These are phyloP conservation scores for Pogonognathellus flavescens DNA, from an alignment of 1,140 invertebrate genomes.

Conservation along the genomic window DNA sequence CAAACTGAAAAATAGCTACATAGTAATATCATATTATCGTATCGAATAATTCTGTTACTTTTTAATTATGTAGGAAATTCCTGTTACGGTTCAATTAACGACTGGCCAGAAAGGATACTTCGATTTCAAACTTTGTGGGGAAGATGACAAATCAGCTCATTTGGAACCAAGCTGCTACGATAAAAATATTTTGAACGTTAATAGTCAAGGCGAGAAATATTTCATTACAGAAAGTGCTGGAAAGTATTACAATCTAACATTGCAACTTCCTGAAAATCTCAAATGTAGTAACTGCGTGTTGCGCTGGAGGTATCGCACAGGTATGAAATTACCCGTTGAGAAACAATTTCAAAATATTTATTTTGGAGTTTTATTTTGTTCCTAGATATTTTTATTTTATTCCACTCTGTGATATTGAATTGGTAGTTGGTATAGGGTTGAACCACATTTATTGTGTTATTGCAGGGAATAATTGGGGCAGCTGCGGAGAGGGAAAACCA, in stretches of 20 bases:
- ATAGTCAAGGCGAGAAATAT: constrained; percentile 69
- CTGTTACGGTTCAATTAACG: constrained; percentile 56
- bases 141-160: constrained; percentile 70
- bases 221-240: constrained; percentile 64
- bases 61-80: constrained; percentile 51
- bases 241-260: constrained; percentile 65
- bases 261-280: constrained; percentile 67
- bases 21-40: too few species aligned
- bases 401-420: too few species aligned
- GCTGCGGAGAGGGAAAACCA: constrained; percentile 57
- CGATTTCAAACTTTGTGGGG: constrained; percentile 86
- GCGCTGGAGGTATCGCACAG: constrained; percentile 69
- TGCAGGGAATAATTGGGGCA: constrained; percentile 28
- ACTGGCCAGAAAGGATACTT: constrained; percentile 78
- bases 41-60: too few species aligned
- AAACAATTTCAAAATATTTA: background rate
- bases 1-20: too few species aligned
- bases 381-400: too few species aligned
- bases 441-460: too few species aligned
- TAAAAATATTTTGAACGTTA: constrained; percentile 70
- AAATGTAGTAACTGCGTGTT: constrained; percentile 69
- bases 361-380: too few species aligned
- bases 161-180: constrained; percentile 80
- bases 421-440: too few species aligned
- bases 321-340: constrained; percentile 33